Percentiles rank a stretch among this genome's conserved stretches.
These are phyloP conservation scores for Pseudolycoriella hygida DNA, from an alignment of 2,888 invertebrate species.

Conservation along the genomic window DNA sequence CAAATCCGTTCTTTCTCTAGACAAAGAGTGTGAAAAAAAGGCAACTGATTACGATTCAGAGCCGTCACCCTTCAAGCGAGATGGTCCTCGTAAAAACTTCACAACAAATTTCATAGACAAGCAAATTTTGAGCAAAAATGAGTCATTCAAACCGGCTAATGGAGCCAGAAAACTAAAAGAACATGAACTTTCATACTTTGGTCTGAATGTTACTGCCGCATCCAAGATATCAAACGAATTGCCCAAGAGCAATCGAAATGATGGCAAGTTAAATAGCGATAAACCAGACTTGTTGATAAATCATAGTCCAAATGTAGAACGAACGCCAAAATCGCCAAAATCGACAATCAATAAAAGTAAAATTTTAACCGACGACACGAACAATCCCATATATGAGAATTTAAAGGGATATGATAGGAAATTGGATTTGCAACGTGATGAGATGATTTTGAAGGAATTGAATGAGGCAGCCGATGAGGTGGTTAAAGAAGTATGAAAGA, in stretches of 20 bases:
- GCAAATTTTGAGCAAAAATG: neutral
- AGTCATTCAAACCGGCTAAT: slow-evolving; percentile 18
- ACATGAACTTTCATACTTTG: slow-evolving; percentile 42
- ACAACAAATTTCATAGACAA: too few relatives aligned
- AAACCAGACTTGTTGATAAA: slow-evolving; percentile 23
- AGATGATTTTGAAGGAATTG: slow-evolving; percentile 35
- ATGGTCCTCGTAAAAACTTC: too few relatives aligned
- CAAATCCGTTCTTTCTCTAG: too few relatives aligned
- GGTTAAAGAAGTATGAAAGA: slow-evolving; percentile 14
- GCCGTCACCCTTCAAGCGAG: too few relatives aligned
- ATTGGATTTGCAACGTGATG: slow-evolving; percentile 24
- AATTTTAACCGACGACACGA: slow-evolving; percentile 6
- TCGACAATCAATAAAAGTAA: slow-evolving; percentile 5
- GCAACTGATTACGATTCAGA: too few relatives aligned
- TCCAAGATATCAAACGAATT: too few relatives aligned
- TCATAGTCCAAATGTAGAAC: slow-evolving; percentile 21
- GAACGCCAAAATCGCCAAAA: slow-evolving; percentile 4
- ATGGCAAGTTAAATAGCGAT: slow-evolving; percentile 15
- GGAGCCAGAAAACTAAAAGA: slow-evolving; percentile 35
- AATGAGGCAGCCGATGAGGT: slow-evolving; percentile 41
- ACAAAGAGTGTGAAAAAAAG: too few relatives aligned
- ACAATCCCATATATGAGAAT: slow-evolving; percentile 24
- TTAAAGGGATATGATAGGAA: slow-evolving; percentile 21
- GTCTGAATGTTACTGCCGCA: slow-evolving; percentile 21
- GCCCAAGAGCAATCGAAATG: neutral